phyloP scores from a whole-genome alignment of 2,888 invertebrate species.

The Ornithoptera alexandrae region DNA sequence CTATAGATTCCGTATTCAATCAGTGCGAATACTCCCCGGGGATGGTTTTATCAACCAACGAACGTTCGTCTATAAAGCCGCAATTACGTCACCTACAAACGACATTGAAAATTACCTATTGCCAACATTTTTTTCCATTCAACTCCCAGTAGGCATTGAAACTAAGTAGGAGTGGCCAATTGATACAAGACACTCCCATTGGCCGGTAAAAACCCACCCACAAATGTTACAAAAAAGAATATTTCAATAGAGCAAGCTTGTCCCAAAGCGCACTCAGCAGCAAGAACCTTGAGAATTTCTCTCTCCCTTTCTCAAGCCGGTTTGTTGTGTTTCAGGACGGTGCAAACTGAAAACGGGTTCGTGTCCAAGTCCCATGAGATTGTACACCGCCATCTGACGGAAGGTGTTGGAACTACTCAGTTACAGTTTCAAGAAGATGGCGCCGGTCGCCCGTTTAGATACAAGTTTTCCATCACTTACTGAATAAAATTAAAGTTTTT shows the following conservation, averaged over 20 bases:
- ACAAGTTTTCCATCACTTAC: too few relatives aligned
- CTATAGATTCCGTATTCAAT: conserved; percentile 45
- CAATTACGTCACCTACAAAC: conserved; percentile 71
- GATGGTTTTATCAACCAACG: conserved; percentile 41
- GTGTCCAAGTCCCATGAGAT: conserved; percentile 55
- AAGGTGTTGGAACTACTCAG: conserved; percentile 44
- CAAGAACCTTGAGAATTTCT: conserved; percentile 73
- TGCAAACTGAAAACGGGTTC: conserved; percentile 64
- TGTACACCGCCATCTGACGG: conserved; percentile 56
- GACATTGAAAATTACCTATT: conserved; percentile 74
- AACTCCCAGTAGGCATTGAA: conserved; percentile 78
- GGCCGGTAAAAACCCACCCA: conserved; percentile 65
- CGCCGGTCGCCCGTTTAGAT: conserved; percentile 49
- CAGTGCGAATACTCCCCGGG: conserved; percentile 41
- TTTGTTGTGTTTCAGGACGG: conserved; percentile 70
- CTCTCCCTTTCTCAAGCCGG: conserved; percentile 71
- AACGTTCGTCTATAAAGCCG: conserved; percentile 58
- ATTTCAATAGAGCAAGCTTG: conserved; percentile 45
- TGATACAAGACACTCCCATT: conserved; percentile 62
- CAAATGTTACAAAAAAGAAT: conserved; percentile 64
- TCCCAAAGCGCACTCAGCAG: conserved; percentile 52
- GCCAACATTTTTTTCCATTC: conserved; percentile 70
- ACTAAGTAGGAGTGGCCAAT: conserved; percentile 68
- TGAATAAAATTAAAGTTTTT: too few relatives aligned
- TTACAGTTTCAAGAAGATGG: conserved; percentile 58